A percentile compares a stretch with the other conserved stretches of the same genome.
These are phyloP conservation scores for Epirrita christyi DNA, from an alignment of 2,888 invertebrate genomes.

Conservation along the genomic window DNA sequence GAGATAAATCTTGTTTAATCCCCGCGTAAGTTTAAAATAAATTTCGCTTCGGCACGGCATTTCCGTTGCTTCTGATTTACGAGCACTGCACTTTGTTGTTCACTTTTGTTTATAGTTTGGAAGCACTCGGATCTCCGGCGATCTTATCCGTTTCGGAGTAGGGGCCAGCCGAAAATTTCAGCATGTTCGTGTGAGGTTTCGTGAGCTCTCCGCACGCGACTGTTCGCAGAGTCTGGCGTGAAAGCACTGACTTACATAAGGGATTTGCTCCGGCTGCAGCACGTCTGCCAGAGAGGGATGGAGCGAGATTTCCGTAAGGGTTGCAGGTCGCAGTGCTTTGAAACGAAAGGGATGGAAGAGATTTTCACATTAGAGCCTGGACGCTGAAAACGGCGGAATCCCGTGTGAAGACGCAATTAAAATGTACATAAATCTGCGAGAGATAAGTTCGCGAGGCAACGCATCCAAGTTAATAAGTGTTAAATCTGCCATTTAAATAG, in stretches of 20 bases:
- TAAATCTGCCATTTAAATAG: constrained; percentile 57
- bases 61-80: constrained; percentile 50
- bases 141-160: constrained; percentile 40
- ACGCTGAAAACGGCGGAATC: constrained; percentile 66
- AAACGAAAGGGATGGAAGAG: constrained; percentile 68
- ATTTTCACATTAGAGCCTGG: constrained; percentile 65
- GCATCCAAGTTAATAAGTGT: constrained; percentile 63
- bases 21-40: constrained; percentile 62
- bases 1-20: constrained; percentile 66
- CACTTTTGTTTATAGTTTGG: constrained; percentile 60
- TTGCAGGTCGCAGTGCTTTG: constrained; percentile 59
- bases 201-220: constrained; percentile 54
- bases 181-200: constrained; percentile 56
- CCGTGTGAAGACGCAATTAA: constrained; percentile 81
- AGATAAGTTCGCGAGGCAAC: constrained; percentile 61
- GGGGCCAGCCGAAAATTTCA: constrained; percentile 47
- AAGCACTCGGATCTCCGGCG: constrained; percentile 50
- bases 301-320: constrained; percentile 65
- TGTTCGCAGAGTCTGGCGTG: constrained; percentile 45
- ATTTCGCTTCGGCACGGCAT: constrained; percentile 58
- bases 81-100: constrained; percentile 48
- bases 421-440: constrained; percentile 73
- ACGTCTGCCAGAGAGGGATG: constrained; percentile 67
- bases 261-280: constrained; percentile 73
- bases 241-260: constrained; percentile 83